These are phyloP conservation scores for Eulemur coronatus DNA, from an alignment of 2,797 vertebrate species.

Conservation along the genomic window DNA sequence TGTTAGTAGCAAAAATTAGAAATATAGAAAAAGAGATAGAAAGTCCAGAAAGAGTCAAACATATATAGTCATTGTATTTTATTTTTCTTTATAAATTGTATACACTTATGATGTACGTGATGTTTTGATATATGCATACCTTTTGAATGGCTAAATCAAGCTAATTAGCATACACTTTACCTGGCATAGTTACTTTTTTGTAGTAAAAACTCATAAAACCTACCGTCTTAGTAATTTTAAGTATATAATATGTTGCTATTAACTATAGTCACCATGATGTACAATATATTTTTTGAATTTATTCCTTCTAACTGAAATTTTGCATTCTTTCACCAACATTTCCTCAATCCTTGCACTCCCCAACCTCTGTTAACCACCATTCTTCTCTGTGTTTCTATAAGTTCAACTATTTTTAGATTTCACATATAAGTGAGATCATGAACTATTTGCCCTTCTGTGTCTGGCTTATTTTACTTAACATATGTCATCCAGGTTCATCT, in stretches of 20 bases:
- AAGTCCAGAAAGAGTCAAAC: background rate
- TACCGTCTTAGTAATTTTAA: background rate
- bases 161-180: background rate
- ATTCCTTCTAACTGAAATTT: background rate
- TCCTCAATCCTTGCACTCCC: background rate
- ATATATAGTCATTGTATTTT: background rate
- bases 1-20: background rate
- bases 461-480: background rate
- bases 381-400: background rate
- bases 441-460: background rate
- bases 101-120: background rate
- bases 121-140: background rate
- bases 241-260: background rate
- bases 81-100: background rate
- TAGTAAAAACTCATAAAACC: background rate
- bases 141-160: background rate
- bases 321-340: background rate
- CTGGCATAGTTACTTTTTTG: background rate
- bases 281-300: background rate
- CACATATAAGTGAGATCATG: background rate
- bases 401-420: background rate
- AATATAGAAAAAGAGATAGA: background rate
- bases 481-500: background rate
- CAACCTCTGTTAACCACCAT: background rate
- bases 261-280: background rate